Evolutionary conservation across 2,113 vertebrate genomes (phyloP).

Genomic region (Geococcyx californianus): DNA sequence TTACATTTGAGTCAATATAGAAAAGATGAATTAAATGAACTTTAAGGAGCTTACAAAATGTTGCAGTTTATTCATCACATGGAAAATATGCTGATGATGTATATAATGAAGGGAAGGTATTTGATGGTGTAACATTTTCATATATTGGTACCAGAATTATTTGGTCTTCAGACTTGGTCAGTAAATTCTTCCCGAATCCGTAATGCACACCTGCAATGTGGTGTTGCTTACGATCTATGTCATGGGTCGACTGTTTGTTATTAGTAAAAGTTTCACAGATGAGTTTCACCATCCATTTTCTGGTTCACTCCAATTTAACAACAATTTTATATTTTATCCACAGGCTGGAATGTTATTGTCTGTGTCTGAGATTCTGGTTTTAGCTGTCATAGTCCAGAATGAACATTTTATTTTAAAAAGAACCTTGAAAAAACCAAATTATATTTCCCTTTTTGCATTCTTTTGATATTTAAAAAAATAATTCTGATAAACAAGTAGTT

Average conservation of each 20-base stretch:
- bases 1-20: background rate
- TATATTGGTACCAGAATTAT: background rate
- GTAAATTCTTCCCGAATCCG: background rate
- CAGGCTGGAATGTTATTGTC: conserved; percentile 38
- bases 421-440: conserved; percentile 17
- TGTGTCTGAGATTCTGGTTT: conserved; percentile 59
- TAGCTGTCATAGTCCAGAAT: conserved; percentile 9
- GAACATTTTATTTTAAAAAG: conserved; percentile 58
- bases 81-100: background rate
- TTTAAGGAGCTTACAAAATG: background rate
- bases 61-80: background rate
- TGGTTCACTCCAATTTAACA: conserved; percentile 56
- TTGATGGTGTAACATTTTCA: background rate
- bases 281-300: conserved; percentile 51
- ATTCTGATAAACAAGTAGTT: background rate
- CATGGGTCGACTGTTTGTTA: conserved; percentile 36
- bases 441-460: background rate
- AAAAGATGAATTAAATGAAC: background rate
- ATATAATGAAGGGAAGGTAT: background rate
- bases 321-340: conserved; percentile 43
- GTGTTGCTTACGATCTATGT: conserved; percentile 9
- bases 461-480: conserved; percentile 10
- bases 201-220: background rate
- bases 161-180: background rate
- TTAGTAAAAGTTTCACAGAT: conserved; percentile 30